Evolutionary conservation across 2,113 vertebrate genomes (phyloP).

Genomic region (Oreochromis aureus): DNA sequence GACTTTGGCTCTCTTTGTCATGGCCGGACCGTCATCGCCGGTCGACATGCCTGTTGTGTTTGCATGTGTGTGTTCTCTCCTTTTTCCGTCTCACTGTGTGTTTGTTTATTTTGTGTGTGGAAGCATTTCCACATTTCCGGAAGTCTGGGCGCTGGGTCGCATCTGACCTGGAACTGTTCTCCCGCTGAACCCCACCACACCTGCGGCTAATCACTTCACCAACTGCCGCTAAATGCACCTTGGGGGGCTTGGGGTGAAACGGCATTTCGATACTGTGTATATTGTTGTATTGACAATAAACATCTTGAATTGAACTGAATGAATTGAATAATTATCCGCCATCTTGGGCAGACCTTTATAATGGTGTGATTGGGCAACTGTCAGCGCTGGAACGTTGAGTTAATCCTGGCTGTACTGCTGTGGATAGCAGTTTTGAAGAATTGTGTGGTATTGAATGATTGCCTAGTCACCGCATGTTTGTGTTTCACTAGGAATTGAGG

Average conservation of each 20-base stretch:
- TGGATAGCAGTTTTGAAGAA: background rate
- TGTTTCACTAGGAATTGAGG: background rate
- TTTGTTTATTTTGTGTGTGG: background rate
- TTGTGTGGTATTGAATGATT: background rate
- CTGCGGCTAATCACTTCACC: background rate
- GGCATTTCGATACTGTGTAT: background rate
- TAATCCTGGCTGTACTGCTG: background rate
- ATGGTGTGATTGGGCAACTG: background rate
- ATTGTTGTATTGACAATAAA: background rate
- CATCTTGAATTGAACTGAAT: background rate
- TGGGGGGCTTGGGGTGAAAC: background rate
- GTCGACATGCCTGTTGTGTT: background rate
- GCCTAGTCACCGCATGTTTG: background rate
- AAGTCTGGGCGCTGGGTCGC: background rate
- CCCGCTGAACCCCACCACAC: background rate
- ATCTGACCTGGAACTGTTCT: background rate
- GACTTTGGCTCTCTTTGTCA: background rate
- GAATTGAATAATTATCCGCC: background rate
- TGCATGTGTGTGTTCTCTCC: background rate
- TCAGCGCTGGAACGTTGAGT: background rate
- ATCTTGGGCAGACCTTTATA: background rate
- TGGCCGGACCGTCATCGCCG: background rate
- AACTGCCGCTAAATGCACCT: background rate
- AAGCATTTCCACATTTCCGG: background rate
- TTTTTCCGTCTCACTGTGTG: background rate